A percentile compares a stretch with the other conserved stretches of the same genome.
Evolutionary conservation across 1,140 invertebrate species (phyloP).

Genomic region (Tetramorium alpestre): DNA sequence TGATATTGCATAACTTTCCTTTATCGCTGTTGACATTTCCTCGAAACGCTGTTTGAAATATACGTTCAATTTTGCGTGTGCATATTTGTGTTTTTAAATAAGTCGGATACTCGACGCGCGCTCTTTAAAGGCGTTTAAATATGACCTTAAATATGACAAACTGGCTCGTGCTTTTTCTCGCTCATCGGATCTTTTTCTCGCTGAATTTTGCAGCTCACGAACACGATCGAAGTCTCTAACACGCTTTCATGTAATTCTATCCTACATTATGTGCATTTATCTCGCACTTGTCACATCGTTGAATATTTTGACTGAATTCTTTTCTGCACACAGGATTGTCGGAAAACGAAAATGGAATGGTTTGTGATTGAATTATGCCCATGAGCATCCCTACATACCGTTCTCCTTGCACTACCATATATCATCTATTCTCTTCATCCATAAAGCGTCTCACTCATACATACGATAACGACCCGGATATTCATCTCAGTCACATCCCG

Average conservation of each 20-base stretch:
- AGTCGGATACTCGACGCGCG: not conserved
- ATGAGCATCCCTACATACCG: not conserved
- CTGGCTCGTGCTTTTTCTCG: not conserved
- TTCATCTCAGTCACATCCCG: not conserved
- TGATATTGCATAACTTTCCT: not conserved
- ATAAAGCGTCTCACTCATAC: not conserved
- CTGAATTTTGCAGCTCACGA: not conserved
- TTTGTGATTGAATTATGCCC: not conserved
- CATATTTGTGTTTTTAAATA: not conserved
- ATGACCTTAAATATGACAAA: not conserved
- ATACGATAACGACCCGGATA: not conserved
- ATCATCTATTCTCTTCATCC: not conserved
- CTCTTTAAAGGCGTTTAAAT: too few species aligned
- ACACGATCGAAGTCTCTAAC: not conserved
- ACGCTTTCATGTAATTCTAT: not conserved
- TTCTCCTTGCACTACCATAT: not conserved
- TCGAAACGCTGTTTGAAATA: not conserved
- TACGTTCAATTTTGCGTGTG: not conserved
- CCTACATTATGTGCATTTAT: not conserved
- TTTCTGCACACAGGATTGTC: not conserved
- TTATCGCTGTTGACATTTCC: not conserved
- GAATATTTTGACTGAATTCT: not conserved
- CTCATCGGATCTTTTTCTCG: not conserved
- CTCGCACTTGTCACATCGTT: not conserved
- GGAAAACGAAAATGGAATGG: conserved; percentile 4